Base-by-base conservation (phyloP, 1,140 invertebrate species). In the Papilio helenus region DNA sequence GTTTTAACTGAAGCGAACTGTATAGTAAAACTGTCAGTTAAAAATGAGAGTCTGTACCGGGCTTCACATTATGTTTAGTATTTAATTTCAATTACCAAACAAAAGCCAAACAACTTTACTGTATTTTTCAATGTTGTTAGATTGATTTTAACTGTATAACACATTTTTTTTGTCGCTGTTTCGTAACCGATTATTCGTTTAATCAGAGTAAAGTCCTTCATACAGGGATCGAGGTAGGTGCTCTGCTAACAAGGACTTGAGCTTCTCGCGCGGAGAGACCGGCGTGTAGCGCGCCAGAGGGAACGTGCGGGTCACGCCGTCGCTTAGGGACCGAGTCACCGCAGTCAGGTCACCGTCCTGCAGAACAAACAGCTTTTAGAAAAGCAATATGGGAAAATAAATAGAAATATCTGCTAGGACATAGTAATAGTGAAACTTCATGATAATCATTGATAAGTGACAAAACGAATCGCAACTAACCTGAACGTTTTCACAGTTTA, bases 281-380 rank as follows among this genome's bases (percentile, higher is more conserved):
- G 97, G 97, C 0, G 97, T 97, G 92, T 98, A 98, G 88, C 97
- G 96, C 51, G 95, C 94, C 92, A 98, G 95, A 55, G 97, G 97
- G 95, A 98, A 98, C 74, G 97, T 97, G 85, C 97, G 96, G 23
- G 95, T 95, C n/a, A 97, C 96, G 71, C 97, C 96, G 88, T 98
- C 97, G 44, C 96, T 96, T 55, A 98, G 90, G 18, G 97, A 95
- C 76, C 96, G 95, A 14, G 97, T 95, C 34, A 97, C 96, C 26
- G 96, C 96, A 72, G 96, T 96, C 83, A 97, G 94, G 91, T 97
- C 97, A 42, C 96, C 96, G 84, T 97, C 96, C 96, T 96, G 23
- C 55, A 82, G 74, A 58, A 61, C 20, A 74, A 58, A 14, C 12
- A 39, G 23, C 39, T 61, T 23, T 77, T 61, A 23, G 8, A 58